These are phyloP conservation scores for Anolis sagrei DNA, from an alignment of 2,113 vertebrate species.

Conservation along the genomic window DNA sequence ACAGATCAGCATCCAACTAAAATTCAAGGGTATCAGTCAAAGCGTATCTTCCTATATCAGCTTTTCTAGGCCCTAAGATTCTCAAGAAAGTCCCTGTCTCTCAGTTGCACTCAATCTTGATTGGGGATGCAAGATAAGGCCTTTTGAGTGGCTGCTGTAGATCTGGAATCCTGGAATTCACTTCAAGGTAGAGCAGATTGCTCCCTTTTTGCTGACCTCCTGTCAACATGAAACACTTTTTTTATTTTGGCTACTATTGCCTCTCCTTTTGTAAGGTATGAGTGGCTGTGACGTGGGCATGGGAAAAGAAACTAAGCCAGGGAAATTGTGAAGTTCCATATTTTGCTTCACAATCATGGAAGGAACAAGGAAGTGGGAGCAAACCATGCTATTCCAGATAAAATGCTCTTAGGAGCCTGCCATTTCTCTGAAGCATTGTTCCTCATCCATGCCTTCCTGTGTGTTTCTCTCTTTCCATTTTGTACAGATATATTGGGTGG, in stretches of 20 bases:
- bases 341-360: neutral
- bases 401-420: neutral
- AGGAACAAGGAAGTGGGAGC: too few relatives aligned
- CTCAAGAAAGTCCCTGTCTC: too few relatives aligned
- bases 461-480: conserved; percentile 8
- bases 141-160: too few relatives aligned
- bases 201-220: too few relatives aligned
- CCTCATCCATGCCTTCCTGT: neutral
- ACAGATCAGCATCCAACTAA: neutral
- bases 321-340: neutral
- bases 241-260: too few relatives aligned
- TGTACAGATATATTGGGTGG: conserved; percentile 91
- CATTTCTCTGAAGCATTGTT: neutral
- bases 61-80: too few relatives aligned
- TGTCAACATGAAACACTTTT: too few relatives aligned
- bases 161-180: too few relatives aligned
- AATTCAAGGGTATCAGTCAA: neutral
- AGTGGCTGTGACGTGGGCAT: neutral
- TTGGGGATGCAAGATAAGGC: too few relatives aligned
- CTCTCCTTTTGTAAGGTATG: neutral
- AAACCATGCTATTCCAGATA: neutral
- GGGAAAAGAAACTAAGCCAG: neutral
- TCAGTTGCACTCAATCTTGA: too few relatives aligned
- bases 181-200: too few relatives aligned
- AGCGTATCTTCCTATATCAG: too few relatives aligned